A percentile compares a stretch with the other conserved stretches of the same genome.
Evolutionary conservation across 2,888 invertebrate genomes (phyloP).

Genomic region (Neoaliturus tenellus): DNA sequence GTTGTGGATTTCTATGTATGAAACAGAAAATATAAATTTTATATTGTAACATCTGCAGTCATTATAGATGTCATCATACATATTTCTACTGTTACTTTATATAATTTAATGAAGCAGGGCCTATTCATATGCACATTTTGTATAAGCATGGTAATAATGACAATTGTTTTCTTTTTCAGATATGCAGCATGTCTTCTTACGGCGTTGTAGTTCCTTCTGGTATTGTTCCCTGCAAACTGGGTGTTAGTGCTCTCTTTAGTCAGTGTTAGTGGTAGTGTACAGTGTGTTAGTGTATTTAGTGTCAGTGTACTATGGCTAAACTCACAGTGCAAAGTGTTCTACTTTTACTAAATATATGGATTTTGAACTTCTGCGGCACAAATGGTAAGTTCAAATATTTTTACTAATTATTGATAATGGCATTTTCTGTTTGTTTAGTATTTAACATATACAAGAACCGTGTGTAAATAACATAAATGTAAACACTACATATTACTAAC

Average conservation of each 20-base stretch:
- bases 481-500: no score
- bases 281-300: conserved; percentile 2
- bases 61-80: no score
- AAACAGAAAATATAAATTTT: no score
- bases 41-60: no score
- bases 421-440: no score
- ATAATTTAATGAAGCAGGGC: no score
- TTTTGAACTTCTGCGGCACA: background rate
- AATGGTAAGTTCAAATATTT: background rate
- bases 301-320: background rate
- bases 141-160: no score
- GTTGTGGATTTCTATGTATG: no score
- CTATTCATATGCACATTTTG: no score
- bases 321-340: conserved; percentile 1
- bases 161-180: background rate
- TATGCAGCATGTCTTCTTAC: background rate
- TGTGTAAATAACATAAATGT: no score
- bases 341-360: background rate
- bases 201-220: background rate
- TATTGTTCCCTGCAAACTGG: background rate
- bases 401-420: background rate
- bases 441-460: no score
- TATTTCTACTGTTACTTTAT: no score
- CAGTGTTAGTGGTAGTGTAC: background rate
- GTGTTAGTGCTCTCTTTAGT: background rate